Evolutionary conservation across 30 jellyfish, hydroid and myxozoan genomes (phyloP), one percentile per base, ranked within the genome.

Genomic region (Cassiopea andromeda): DNA sequence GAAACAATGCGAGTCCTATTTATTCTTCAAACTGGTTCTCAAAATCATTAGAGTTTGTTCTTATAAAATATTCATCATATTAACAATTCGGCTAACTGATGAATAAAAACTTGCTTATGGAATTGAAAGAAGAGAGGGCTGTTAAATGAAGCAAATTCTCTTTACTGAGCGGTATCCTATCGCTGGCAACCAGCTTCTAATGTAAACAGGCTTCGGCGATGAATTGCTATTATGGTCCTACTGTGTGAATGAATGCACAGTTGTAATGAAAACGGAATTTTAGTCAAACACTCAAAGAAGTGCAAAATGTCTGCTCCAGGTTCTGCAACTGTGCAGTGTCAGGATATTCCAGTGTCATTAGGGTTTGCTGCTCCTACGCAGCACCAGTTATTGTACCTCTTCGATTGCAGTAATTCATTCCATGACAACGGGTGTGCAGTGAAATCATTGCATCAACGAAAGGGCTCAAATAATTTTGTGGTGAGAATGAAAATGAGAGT

Each of bases 1-100:
- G 81, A 81, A 81, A 81, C 90, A 70, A 69, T 81, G 9, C 64
- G 64, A 50, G 5, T 50, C 9, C 8, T 50, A 82, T 44, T 81
- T 81, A 44, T n/a, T 69, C 72, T 69, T 6, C 13, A 38, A 77
- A 77, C 59, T 19, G 74, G 74, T 3, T 69, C 48, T 43, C 75
- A n/a, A 14, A 70, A 70, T 5, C 73, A 70, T 19, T 16, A 19
- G 50, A 1, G 1, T 7, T 5, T 15, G 79, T n/a, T 15, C 46
- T 70, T n/a, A 70, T 70, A 2, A 70, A 70, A 70, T n/a, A 70
- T 70, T 70, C 58, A 70, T 70, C 16, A 70, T 14, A 2, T 3
- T 4, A 13, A 8, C 13, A 13, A 61, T 61, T 61, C 43, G 73
- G 3, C 43, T 4, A 61, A 14, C 19, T 61, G 10, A 14, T 8